Percentiles rank a stretch among this genome's conserved stretches.
phyloP scores from a whole-genome alignment of 2,797 vertebrate genomes.

The Rhyacichthys aspro region DNA sequence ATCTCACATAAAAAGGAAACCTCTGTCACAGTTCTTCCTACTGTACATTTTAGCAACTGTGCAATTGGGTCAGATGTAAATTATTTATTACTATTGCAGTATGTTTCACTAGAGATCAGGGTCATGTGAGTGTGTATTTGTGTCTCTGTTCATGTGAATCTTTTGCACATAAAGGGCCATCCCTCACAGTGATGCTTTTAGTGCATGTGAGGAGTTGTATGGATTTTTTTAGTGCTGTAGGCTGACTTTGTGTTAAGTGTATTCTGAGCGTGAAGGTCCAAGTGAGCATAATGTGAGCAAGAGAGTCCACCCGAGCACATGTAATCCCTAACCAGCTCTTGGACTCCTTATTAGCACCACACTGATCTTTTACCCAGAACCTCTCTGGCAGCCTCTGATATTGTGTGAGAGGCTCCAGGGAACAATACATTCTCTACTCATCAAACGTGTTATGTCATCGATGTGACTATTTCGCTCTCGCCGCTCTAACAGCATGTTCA shows the following conservation, averaged over 20 bases:
- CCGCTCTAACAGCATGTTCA: slow-evolving; percentile 28
- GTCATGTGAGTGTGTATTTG: slow-evolving; percentile 45
- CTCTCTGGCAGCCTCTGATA: slow-evolving; percentile 54
- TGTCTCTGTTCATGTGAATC: slow-evolving; percentile 10
- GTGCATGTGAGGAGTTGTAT: slow-evolving; percentile 20
- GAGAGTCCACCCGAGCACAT: slow-evolving; percentile 62
- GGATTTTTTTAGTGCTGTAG: slow-evolving; percentile 32
- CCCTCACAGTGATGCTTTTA: neutral
- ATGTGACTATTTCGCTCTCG: slow-evolving; percentile 60
- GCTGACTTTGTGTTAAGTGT: slow-evolving; percentile 14
- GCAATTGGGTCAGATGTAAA: slow-evolving; percentile 75
- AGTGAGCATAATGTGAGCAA: slow-evolving; percentile 61
- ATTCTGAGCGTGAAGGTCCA: slow-evolving; percentile 44
- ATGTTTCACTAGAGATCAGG: slow-evolving; percentile 67
- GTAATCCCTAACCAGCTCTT: slow-evolving; percentile 64
- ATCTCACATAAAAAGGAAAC: slow-evolving; percentile 29
- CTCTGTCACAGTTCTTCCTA: slow-evolving; percentile 29
- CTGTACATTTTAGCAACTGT: slow-evolving; percentile 70
- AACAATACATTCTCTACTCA: slow-evolving; percentile 58
- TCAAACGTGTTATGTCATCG: slow-evolving; percentile 68
- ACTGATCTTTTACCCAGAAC: slow-evolving; percentile 57
- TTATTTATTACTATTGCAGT: slow-evolving; percentile 70
- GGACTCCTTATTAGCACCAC: slow-evolving; percentile 67
- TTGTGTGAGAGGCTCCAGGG: slow-evolving; percentile 45
- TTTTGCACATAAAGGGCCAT: slow-evolving; percentile 1